Base-by-base conservation (phyloP, 2,113 vertebrate species). In the Serilophus lunatus region DNA sequence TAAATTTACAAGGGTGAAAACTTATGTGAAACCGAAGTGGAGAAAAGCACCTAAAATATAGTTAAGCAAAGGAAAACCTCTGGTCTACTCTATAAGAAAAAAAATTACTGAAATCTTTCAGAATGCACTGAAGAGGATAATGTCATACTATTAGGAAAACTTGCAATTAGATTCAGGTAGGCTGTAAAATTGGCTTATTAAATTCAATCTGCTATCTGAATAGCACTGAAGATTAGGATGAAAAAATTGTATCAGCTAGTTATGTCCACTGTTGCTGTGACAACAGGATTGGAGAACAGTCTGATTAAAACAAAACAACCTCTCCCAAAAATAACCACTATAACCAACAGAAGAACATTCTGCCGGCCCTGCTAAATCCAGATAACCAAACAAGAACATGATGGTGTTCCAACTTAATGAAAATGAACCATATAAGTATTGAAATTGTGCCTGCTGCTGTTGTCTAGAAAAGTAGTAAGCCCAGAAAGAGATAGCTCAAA, bases 191-290 rank as follows among this genome's bases (percentile, higher is more conserved):
- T 87, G 86, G 79, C 38, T 95, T 90, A 95, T 97, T 96, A 97
- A 95, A 95, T 95, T 92, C 91, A 86, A 49, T 96, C 66, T 94
- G 79, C 79, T 81, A 36, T 75, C 63, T 92, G 75, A 95, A 77
- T 72, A 49, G 31, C 64, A 79, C 87, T 75, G 71, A 94, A 92
- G 81, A 42, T 90, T 74, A 71, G 56, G 31, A 78, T 66, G 50
- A 83, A 89, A 90, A 92, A 91, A 86, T 3, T 50, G 54, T 95
- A 82, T 83, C 75, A 96, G 82, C 92, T 90, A 86, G 75, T 45
- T 54, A 91, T 91, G 82, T 56, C 96, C 92, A 93, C 89, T 79
- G 95, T 97, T 96, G 92, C 96, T 97, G 88, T 97, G 97, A 97
- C 96, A 97, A 98, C 95, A 95, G 74, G 68, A 85, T 70, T 69